These are phyloP conservation scores for Rhabdophis nuchalis DNA, from an alignment of 2,797 vertebrate species.

Conservation along the genomic window DNA sequence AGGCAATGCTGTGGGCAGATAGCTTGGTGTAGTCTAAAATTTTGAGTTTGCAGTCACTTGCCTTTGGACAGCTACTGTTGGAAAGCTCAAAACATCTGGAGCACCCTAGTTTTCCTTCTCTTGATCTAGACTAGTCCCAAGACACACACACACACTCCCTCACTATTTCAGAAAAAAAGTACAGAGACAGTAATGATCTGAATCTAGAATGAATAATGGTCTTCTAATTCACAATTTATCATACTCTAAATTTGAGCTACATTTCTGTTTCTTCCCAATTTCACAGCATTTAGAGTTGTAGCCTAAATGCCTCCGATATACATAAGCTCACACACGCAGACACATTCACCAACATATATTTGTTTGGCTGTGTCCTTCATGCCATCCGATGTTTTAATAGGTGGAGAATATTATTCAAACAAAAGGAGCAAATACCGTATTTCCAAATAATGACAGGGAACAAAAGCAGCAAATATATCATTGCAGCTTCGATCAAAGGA, in stretches of 20 bases:
- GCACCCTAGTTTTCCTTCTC: background rate
- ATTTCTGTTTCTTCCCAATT: background rate
- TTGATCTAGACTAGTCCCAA: too few species aligned
- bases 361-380: background rate
- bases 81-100: background rate
- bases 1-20: background rate
- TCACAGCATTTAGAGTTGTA: background rate
- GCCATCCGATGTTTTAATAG: conserved; percentile 22
- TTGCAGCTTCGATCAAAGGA: conserved; percentile 26
- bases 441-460: background rate
- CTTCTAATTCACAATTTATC: background rate
- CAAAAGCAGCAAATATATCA: background rate
- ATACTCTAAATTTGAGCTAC: background rate
- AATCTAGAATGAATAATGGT: background rate
- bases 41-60: background rate
- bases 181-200: background rate
- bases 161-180: background rate
- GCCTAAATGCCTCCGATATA: background rate
- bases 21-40: background rate
- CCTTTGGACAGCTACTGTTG: background rate
- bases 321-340: too few species aligned
- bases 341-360: background rate
- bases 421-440: background rate
- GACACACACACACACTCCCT: background rate
- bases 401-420: conserved; percentile 43